phyloP scores from a whole-genome alignment of 1,140 invertebrate genomes.

The Daktulosphaira vitifoliae region DNA sequence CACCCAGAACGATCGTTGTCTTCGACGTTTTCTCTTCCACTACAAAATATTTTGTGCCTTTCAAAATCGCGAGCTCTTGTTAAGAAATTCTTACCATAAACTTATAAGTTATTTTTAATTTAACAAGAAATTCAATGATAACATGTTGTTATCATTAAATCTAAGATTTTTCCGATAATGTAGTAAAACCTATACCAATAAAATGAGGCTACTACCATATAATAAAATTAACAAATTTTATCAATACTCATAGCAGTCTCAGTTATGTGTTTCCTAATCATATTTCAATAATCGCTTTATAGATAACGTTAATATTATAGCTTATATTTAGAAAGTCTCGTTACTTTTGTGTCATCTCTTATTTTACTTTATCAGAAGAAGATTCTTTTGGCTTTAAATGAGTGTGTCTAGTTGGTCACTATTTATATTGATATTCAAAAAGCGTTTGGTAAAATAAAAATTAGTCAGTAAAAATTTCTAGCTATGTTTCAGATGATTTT shows the following conservation, averaged over 20 bases:
- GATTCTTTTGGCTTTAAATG: not conserved
- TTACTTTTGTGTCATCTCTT: not conserved
- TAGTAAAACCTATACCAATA: not conserved
- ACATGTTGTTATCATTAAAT: slow-evolving; percentile 13
- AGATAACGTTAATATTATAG: slow-evolving; percentile 15
- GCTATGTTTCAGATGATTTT: too few species aligned
- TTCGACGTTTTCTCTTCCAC: slow-evolving; percentile 29
- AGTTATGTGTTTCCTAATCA: not conserved
- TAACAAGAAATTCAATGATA: slow-evolving; percentile 34
- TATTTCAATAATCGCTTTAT: slow-evolving; percentile 9
- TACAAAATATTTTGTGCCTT: slow-evolving; percentile 32
- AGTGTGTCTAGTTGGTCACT: not conserved
- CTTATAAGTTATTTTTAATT: slow-evolving; percentile 11
- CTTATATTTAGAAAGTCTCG: slow-evolving; percentile 7
- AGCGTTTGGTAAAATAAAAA: not conserved
- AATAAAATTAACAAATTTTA: slow-evolving; percentile 9
- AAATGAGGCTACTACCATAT: not conserved
- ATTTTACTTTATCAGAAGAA: not conserved
- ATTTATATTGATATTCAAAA: not conserved
- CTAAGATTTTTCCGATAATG: not conserved
- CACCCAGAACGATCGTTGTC: slow-evolving; percentile 36
- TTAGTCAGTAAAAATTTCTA: too few species aligned
- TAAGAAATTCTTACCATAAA: not conserved
- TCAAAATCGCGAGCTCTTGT: slow-evolving; percentile 22
- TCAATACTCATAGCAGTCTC: not conserved